These are phyloP conservation scores for Loxodonta africana DNA, from an alignment of 2,113 vertebrate genomes.

Conservation along the genomic window DNA sequence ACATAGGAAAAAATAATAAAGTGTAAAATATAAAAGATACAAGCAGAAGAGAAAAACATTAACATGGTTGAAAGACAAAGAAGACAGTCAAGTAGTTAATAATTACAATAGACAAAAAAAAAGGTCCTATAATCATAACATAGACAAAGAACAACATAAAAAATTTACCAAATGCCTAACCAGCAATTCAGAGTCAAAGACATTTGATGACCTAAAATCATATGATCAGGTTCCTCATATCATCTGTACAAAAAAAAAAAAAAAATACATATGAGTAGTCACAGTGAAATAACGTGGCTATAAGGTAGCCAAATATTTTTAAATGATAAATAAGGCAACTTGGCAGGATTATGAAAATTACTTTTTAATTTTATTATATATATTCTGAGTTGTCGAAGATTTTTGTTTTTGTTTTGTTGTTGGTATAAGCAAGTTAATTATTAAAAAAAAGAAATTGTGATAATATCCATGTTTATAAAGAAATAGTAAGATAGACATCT, in stretches of 20 bases:
- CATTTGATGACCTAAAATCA: neutral
- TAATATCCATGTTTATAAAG: neutral
- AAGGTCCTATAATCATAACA: neutral
- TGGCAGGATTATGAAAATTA: neutral
- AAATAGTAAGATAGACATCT: neutral
- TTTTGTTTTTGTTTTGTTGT: neutral
- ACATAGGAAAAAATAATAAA: neutral
- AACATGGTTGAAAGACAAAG: conserved; percentile 6
- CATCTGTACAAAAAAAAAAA: neutral
- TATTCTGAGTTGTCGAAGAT: neutral
- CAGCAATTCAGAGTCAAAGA: neutral
- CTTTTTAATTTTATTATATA: neutral
- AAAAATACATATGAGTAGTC: neutral
- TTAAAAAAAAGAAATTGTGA: neutral
- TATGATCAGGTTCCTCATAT: neutral
- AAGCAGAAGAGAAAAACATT: neutral
- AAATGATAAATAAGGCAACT: neutral
- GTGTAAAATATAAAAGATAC: neutral
- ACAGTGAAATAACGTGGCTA: neutral
- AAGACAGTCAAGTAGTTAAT: neutral
- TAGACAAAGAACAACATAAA: neutral
- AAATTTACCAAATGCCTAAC: neutral
- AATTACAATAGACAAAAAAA: neutral
- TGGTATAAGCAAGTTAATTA: neutral
- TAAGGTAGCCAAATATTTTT: neutral